Base-by-base conservation (phyloP, 2,113 vertebrate species). In the Nerophis ophidion region DNA sequence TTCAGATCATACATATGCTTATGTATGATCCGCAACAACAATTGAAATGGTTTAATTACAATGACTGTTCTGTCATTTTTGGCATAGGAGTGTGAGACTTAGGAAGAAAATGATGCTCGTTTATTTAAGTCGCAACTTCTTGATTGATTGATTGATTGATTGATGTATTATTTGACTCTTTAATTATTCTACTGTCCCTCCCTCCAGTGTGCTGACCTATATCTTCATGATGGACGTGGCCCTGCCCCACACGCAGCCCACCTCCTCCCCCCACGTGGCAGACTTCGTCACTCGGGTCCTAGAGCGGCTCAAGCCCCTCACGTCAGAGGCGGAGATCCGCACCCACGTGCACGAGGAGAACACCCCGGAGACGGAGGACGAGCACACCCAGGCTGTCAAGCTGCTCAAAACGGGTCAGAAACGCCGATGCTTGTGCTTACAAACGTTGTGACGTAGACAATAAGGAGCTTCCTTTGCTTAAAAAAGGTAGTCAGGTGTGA, bases 181-280 rank as follows among this genome's bases (percentile, higher is more conserved):
- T 8, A 15, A 34, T 56, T 48, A 76, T 36, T 1, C 6, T 34
- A 57, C 55, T 33, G 10, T 3, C n/a, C 6, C 36, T n/a, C 34
- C 9, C 88, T 74, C 84, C 75, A 98, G 96, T 64, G 95, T 98
- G 66, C 84, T 99, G 90, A 97, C 95, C 66, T 98, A 97, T 87
- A 94, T 99, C 91, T 98, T 98, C 83, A 98, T 99, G 95, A 94
- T 98, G 56, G 97, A 99, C 84, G 92, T 98, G 82, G 90, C 88
- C 54, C 92, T 99, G 90, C 97, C 95, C 80, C 92, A 94, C 79
- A 96, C 95, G 8, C 81, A 61, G 57, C 91, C 91, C 83, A 98
- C 96, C 51, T 87, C 90, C 69, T 98, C 94, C 61, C 97, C 97
- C 76, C 93, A 84, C 72, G 90, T 97, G 81, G 90, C 91, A 51